phyloP scores from a whole-genome alignment of 2,797 vertebrate genomes.

The Rhinogobio ventralis region DNA sequence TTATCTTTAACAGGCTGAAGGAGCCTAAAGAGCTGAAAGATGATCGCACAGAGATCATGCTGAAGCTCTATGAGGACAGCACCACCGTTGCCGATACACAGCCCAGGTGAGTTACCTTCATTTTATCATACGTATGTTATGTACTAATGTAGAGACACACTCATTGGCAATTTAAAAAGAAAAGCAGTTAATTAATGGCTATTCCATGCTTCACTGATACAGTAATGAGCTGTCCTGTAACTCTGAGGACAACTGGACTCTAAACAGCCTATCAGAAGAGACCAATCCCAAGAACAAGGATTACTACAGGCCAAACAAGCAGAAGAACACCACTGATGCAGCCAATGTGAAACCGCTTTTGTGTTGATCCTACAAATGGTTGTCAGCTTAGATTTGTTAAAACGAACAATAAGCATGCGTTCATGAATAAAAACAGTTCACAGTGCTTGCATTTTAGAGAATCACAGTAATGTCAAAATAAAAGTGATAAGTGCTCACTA shows the following conservation, averaged over 20 bases:
- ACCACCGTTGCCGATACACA: slow-evolving; percentile 25
- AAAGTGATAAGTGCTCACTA: background rate
- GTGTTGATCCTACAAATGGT: background rate
- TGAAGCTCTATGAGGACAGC: slow-evolving; percentile 66
- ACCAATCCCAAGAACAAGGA: slow-evolving; percentile 69
- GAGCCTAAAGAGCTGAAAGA: slow-evolving; percentile 73
- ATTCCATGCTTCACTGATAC: slow-evolving; percentile 29
- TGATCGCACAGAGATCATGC: slow-evolving; percentile 69
- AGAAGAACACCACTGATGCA: slow-evolving; percentile 41
- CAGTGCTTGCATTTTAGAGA: background rate
- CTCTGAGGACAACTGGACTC: slow-evolving; percentile 59
- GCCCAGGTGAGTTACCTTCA: slow-evolving; percentile 69
- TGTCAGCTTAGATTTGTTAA: background rate
- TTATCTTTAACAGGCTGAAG: slow-evolving; percentile 73
- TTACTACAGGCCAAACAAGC: slow-evolving; percentile 65
- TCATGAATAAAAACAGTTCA: background rate
- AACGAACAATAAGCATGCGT: background rate
- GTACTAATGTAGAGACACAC: background rate
- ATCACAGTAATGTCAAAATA: background rate
- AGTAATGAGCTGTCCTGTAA: slow-evolving; percentile 60
- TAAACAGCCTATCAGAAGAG: slow-evolving; percentile 56
- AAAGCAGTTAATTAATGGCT: background rate
- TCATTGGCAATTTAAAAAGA: background rate
- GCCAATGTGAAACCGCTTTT: slow-evolving; percentile 36
- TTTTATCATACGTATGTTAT: background rate